These are phyloP conservation scores for Peromyscus leucopus DNA, from an alignment of 2,113 vertebrate genomes.

Conservation along the genomic window DNA sequence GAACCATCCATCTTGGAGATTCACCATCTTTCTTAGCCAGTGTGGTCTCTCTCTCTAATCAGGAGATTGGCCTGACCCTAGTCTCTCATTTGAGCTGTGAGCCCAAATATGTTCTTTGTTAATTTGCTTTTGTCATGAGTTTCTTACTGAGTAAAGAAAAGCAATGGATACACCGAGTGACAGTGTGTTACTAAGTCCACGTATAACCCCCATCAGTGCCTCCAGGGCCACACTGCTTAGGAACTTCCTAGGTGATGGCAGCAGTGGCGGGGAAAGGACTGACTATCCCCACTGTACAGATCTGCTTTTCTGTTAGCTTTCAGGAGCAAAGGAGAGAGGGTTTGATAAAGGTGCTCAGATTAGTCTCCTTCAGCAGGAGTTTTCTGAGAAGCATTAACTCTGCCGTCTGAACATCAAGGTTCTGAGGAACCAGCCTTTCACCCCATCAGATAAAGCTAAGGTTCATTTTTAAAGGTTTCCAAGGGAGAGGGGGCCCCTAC, in stretches of 20 bases:
- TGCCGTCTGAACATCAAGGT: not conserved
- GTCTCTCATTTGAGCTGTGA: not conserved
- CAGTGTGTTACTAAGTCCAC: too few relatives aligned
- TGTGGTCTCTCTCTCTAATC: not conserved
- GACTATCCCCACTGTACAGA: not conserved
- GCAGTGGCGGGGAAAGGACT: not conserved
- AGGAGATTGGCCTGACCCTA: not conserved
- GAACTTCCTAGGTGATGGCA: not conserved
- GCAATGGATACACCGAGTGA: not conserved
- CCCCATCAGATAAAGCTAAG: not conserved
- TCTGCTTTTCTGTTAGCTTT: not conserved
- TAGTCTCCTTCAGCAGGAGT: not conserved
- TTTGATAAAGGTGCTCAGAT: not conserved
- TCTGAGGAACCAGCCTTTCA: not conserved
- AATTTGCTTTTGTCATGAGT: not conserved
- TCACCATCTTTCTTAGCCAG: not conserved
- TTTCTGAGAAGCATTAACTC: not conserved
- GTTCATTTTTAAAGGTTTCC: not conserved
- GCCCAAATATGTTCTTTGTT: not conserved
- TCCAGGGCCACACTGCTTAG: not conserved
- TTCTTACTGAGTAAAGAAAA: not conserved
- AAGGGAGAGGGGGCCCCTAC: not conserved
- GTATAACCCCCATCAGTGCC: too few relatives aligned
- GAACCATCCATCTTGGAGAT: not conserved
- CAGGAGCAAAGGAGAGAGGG: not conserved